These are phyloP conservation scores for Drosophila prostipennis DNA, from an alignment of 2,888 invertebrate species.

Conservation along the genomic window DNA sequence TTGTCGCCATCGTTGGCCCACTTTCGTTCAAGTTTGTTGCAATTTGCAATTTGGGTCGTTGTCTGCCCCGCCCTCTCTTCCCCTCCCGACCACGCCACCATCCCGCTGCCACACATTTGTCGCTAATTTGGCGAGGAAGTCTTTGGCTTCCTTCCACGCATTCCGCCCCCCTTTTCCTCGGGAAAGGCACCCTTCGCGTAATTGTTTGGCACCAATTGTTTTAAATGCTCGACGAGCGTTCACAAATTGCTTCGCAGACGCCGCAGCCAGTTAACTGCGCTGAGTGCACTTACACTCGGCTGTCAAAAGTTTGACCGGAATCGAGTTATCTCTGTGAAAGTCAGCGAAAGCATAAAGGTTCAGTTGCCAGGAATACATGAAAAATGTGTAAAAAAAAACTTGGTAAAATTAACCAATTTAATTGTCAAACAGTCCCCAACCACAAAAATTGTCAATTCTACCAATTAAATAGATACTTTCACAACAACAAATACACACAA, in stretches of 20 bases:
- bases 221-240: constrained; percentile 72
- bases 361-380: background rate
- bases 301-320: constrained; percentile 20
- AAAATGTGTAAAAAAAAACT: too few species aligned
- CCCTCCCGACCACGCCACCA: background rate
- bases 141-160: constrained; percentile 34
- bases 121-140: constrained; percentile 71
- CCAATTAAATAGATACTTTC: too few species aligned
- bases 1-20: constrained; percentile 60
- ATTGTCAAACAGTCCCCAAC: too few species aligned
- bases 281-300: constrained; percentile 39
- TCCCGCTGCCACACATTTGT: constrained; percentile 50
- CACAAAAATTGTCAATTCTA: too few species aligned
- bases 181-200: constrained; percentile 48
- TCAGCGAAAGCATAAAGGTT: background rate
- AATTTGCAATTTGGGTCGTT: constrained; percentile 76
- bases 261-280: constrained; percentile 39
- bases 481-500: too few species aligned
- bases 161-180: background rate
- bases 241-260: constrained; percentile 69
- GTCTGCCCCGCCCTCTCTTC: constrained; percentile 21
- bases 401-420: too few species aligned
- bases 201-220: constrained; percentile 79
- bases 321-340: constrained; percentile 25
- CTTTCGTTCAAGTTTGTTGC: constrained; percentile 64